Evolutionary conservation across 2,797 vertebrate genomes (phyloP).

Genomic region (Eutrigla gurnardus): DNA sequence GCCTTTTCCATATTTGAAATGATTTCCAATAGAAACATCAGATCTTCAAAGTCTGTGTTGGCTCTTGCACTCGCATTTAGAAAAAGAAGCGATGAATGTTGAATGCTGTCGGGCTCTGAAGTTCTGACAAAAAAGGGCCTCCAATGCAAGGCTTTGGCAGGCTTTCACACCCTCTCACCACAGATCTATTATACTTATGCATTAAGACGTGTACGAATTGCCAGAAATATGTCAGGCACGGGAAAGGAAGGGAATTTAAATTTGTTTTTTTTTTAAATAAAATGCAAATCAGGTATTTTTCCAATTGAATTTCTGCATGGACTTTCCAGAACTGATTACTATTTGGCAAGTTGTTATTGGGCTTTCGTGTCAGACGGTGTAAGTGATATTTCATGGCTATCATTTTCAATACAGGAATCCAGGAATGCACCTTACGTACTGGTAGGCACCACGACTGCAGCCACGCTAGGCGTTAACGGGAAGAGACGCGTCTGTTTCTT

Average conservation of each 20-base stretch:
- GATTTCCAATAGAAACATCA: constrained; percentile 59
- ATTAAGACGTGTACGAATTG: constrained; percentile 36
- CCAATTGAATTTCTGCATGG: constrained; percentile 46
- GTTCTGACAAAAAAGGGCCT: constrained; percentile 69
- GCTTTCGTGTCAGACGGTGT: constrained; percentile 19
- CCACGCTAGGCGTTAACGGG: background rate
- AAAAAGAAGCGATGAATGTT: constrained; percentile 69
- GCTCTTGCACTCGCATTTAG: constrained; percentile 67
- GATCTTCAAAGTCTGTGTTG: constrained; percentile 68
- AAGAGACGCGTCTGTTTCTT: too few relatives aligned
- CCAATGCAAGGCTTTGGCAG: constrained; percentile 57
- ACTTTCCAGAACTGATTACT: constrained; percentile 48
- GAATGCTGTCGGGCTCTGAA: constrained; percentile 70
- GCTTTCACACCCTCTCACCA: constrained; percentile 46
- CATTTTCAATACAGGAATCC: constrained; percentile 43
- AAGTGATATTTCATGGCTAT: constrained; percentile 45
- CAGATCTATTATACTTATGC: constrained; percentile 56
- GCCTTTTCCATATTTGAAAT: constrained; percentile 59
- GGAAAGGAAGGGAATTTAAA: constrained; percentile 38
- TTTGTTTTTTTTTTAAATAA: constrained; percentile 35
- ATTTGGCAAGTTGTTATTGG: constrained; percentile 36
- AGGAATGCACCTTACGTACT: constrained; percentile 33
- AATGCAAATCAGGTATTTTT: constrained; percentile 58
- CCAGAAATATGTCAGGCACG: constrained; percentile 42
- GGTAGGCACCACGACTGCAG: background rate